These are phyloP conservation scores for Sebastes steindachneri DNA, from an alignment of 2,797 vertebrate species.

Conservation along the genomic window DNA sequence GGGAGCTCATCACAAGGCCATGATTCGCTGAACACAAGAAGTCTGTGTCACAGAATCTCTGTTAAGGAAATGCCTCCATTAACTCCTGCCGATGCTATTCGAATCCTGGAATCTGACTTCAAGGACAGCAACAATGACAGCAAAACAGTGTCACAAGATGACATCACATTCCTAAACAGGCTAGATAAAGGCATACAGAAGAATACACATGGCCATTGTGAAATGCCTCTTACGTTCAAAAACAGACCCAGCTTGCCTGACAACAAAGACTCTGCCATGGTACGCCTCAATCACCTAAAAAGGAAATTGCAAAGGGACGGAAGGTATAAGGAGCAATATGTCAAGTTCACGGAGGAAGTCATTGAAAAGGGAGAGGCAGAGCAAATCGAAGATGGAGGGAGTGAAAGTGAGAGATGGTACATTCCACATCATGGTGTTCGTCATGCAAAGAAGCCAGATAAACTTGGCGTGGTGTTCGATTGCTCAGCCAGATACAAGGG, in stretches of 20 bases:
- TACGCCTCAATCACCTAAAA: too few relatives aligned
- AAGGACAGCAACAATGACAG: background rate
- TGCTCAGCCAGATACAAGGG: background rate
- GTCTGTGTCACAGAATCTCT: background rate
- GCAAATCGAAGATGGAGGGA: too few relatives aligned
- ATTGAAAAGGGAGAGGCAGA: too few relatives aligned
- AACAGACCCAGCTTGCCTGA: background rate
- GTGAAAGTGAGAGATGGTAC: too few relatives aligned
- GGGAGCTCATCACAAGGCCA: background rate
- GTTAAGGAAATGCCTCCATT: background rate
- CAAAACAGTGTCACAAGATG: background rate
- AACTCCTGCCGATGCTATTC: background rate
- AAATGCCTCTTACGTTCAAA: background rate
- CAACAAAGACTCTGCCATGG: background rate
- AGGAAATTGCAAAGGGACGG: too few relatives aligned
- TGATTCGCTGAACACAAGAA: background rate
- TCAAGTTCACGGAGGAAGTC: too few relatives aligned
- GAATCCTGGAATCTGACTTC: background rate
- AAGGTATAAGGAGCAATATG: too few relatives aligned
- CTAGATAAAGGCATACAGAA: background rate
- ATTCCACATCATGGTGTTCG: background rate
- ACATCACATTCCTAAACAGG: background rate
- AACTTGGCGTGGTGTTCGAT: background rate
- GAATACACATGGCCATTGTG: background rate
- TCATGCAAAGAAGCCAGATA: background rate